phyloP scores from a whole-genome alignment of 2,888 invertebrate genomes.

The Yponomeuta sedellus region DNA sequence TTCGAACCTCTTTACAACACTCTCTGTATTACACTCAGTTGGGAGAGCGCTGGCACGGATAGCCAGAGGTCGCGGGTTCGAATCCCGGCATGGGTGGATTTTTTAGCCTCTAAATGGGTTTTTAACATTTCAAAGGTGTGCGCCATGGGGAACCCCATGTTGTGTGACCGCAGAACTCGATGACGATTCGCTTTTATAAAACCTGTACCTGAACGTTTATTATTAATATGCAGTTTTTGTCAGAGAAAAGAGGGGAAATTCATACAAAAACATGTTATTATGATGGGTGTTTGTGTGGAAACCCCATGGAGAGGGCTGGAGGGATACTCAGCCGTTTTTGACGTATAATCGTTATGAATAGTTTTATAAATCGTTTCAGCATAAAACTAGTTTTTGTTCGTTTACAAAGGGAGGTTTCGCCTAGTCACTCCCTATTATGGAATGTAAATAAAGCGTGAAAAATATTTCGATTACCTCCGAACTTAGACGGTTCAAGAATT shows the following conservation, averaged over 20 bases:
- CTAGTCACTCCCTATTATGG: not conserved
- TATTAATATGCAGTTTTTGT: not conserved
- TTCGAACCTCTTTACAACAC: too few relatives aligned
- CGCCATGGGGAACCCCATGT: too few relatives aligned
- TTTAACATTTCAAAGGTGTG: too few relatives aligned
- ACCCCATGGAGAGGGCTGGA: not conserved
- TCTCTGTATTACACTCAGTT: too few relatives aligned
- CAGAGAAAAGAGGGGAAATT: not conserved
- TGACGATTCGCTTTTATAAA: too few relatives aligned
- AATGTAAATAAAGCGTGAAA: not conserved
- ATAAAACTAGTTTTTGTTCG: not conserved
- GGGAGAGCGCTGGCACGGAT: too few relatives aligned
- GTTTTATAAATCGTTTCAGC: slow-evolving; percentile 3
- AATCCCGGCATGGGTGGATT: too few relatives aligned
- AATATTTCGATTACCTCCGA: not conserved
- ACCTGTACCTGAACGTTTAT: not conserved
- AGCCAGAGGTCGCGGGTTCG: too few relatives aligned
- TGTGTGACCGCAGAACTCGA: too few relatives aligned
- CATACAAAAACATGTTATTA: not conserved
- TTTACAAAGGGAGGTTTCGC: not conserved
- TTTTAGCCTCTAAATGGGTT: too few relatives aligned
- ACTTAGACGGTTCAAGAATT: too few relatives aligned
- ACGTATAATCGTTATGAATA: slow-evolving; percentile 3
- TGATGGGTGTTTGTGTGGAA: not conserved
- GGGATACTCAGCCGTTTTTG: not conserved